phyloP scores from a whole-genome alignment of 2,888 invertebrate genomes.

The Ischnus inquisitorius region DNA sequence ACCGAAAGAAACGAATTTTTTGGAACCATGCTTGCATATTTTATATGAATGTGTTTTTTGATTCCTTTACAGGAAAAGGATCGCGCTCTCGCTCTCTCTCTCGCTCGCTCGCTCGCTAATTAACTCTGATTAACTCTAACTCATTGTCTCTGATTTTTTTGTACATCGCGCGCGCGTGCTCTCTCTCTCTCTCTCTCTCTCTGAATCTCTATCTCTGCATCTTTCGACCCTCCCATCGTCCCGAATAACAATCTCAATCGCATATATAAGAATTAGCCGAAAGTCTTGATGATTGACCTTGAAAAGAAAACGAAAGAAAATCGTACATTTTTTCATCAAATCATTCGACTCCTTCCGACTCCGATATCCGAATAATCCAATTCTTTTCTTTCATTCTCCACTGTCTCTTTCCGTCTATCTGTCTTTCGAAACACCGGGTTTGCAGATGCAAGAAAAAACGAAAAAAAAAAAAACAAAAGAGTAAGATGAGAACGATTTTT shows the following conservation, averaged over 20 bases:
- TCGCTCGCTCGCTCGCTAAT: constrained; percentile 67
- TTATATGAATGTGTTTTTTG: constrained; percentile 85
- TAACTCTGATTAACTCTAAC: constrained; percentile 52
- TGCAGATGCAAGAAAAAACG: constrained; percentile 58
- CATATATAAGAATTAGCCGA: constrained; percentile 7
- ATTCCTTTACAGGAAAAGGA: constrained; percentile 85
- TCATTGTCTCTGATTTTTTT: constrained; percentile 52
- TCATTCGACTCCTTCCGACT: not conserved
- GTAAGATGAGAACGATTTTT: constrained; percentile 72
- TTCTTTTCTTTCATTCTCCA: constrained; percentile 45
- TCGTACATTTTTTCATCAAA: constrained; percentile 18
- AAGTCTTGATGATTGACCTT: not conserved
- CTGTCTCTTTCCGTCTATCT: constrained; percentile 63
- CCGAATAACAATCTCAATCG: constrained; percentile 11
- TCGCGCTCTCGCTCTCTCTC: constrained; percentile 83
- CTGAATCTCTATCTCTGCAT: constrained; percentile 37
- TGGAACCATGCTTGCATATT: constrained; percentile 86
- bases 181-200: constrained; percentile 57
- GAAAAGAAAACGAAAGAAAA: no score
- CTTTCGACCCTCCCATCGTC: constrained; percentile 55
- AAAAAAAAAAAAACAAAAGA: constrained; percentile 61
- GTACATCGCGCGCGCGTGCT: constrained; percentile 61
- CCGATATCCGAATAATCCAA: not conserved
- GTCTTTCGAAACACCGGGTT: constrained; percentile 61
- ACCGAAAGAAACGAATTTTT: constrained; percentile 83